Percentiles rank a stretch among this genome's conserved stretches.
Conservation (phyloP, 2,888 invertebrate genomes). For the Cheilosia scutellata region DNA sequence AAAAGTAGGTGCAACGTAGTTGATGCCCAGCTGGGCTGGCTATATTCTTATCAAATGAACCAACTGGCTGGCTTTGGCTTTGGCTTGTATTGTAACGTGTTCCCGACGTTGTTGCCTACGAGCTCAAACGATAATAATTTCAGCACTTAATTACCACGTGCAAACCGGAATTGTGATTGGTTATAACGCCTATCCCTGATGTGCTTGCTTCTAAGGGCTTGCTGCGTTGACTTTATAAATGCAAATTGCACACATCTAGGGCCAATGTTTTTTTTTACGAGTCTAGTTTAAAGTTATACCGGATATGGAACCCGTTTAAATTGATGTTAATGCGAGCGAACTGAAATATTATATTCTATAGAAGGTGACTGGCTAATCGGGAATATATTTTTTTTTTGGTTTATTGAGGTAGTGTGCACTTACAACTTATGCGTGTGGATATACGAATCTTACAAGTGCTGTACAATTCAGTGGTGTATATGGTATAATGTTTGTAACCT, state of each 20-base stretch:
- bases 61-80: conserved; percentile 23
- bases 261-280: conserved; percentile 18
- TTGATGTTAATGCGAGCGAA: conserved; percentile 13
- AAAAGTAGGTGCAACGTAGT: conserved; percentile 38
- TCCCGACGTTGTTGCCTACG: conserved; percentile 2
- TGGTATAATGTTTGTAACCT: too few species aligned
- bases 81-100: conserved; percentile 41
- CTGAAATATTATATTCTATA: neutral
- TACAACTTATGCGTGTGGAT: too few species aligned
- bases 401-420: too few species aligned
- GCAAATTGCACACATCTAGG: conserved; percentile 57
- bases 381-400: too few species aligned
- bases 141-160: conserved; percentile 68
- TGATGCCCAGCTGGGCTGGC: conserved; percentile 34
- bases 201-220: conserved; percentile 46
- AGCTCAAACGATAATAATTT: conserved; percentile 62
- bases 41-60: conserved; percentile 52
- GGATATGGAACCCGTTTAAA: conserved; percentile 51
- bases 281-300: conserved; percentile 44
- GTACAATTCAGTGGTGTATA: too few species aligned
- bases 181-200: conserved; percentile 51
- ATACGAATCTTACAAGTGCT: too few species aligned
- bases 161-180: conserved; percentile 63
- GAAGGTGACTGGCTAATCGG: neutral
- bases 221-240: conserved; percentile 49